phyloP scores from a whole-genome alignment of 2,888 invertebrate species.

The Drosophila multiciliata region DNA sequence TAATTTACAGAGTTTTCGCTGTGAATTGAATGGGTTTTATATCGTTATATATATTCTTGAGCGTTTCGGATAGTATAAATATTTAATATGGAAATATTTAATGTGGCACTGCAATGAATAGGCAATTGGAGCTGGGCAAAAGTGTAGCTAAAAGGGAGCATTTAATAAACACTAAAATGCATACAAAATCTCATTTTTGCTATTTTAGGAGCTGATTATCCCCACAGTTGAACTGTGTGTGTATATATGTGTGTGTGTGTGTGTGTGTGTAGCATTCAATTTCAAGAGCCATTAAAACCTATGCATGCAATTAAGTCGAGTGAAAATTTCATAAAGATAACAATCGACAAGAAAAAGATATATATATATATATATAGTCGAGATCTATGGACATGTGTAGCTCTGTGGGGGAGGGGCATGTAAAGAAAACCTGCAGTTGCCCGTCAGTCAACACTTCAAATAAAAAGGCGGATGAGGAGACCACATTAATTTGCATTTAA shows the following conservation, averaged over 20 bases:
- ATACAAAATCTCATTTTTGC: conserved; percentile 45
- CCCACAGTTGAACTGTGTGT: conserved; percentile 20
- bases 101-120: conserved; percentile 49
- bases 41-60: conserved; percentile 24
- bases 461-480: conserved; percentile 65
- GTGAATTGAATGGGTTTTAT: conserved; percentile 39
- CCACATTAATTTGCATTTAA: conserved; percentile 80
- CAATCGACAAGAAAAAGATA: conserved; percentile 78
- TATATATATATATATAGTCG: conserved; percentile 50
- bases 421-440: conserved; percentile 52
- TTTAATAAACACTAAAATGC: conserved; percentile 73
- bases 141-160: conserved; percentile 32
- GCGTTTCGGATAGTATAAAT: conserved; percentile 46
- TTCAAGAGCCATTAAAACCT: conserved; percentile 79
- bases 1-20: conserved; percentile 59
- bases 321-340: conserved; percentile 81
- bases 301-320: conserved; percentile 81
- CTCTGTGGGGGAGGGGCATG: conserved; percentile 8
- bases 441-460: conserved; percentile 79
- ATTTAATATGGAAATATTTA: conserved; percentile 22
- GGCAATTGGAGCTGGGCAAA: conserved; percentile 28
- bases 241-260: not conserved
- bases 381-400: conserved; percentile 21
- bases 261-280: conserved; percentile 53
- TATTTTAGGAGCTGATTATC: conserved; percentile 48